A percentile compares a stretch with the other conserved stretches of the same genome.
These are phyloP conservation scores for Barbus barbus DNA, from an alignment of 2,113 vertebrate species.

Conservation along the genomic window DNA sequence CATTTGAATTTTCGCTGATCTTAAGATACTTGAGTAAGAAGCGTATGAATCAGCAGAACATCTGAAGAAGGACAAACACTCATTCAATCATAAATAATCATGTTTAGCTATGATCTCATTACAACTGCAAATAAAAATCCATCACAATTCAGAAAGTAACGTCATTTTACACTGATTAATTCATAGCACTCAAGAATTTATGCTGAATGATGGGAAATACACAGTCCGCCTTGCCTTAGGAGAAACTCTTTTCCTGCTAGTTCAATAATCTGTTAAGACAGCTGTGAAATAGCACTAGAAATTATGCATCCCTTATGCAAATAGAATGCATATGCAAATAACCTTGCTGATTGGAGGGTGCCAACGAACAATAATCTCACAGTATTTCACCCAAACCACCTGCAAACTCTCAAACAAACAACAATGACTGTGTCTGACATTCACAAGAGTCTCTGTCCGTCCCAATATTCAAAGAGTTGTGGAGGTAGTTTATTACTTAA, in stretches of 20 bases:
- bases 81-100: slow-evolving; percentile 1
- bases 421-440: neutral
- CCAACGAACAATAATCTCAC: neutral
- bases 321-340: slow-evolving; percentile 8
- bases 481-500: neutral
- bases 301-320: slow-evolving; percentile 24
- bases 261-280: slow-evolving; percentile 22
- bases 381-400: neutral
- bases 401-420: neutral
- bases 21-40: neutral
- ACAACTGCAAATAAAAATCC: neutral
- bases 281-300: slow-evolving; percentile 22
- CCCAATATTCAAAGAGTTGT: neutral
- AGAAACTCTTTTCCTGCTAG: neutral
- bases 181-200: neutral
- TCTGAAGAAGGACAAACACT: neutral
- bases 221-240: neutral
- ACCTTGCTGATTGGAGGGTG: neutral
- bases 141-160: slow-evolving; percentile 8
- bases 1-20: neutral
- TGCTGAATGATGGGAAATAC: slow-evolving; percentile 7
- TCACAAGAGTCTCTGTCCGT: neutral
- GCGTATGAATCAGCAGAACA: neutral
- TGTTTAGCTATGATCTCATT: slow-evolving; percentile 21
- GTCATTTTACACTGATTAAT: neutral